Conservation (phyloP, 2,888 invertebrate genomes). For the Callosobruchus maculatus region DNA sequence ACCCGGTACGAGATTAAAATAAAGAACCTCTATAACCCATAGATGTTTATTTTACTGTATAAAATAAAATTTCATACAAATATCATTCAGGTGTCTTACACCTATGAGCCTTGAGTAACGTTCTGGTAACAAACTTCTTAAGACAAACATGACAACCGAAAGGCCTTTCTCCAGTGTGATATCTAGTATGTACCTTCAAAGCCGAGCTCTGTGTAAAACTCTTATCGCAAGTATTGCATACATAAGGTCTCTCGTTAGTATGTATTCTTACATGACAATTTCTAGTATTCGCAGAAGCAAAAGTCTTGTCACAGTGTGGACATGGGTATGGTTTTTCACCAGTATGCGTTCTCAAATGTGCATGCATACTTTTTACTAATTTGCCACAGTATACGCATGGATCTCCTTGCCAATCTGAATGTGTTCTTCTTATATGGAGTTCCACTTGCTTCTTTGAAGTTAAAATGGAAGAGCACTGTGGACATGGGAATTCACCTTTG, state of each 20-base stretch:
- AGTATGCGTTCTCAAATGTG: conserved; percentile 10
- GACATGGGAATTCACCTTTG: not conserved
- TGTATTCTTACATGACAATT: not conserved
- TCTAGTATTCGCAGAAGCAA: not conserved
- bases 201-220: conserved; percentile 16
- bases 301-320: not conserved
- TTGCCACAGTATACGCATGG: conserved; percentile 42
- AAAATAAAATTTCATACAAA: too few species aligned
- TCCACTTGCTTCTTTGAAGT: conserved; percentile 8
- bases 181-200: conserved; percentile 48
- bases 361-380: conserved; percentile 34
- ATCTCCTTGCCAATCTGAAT: conserved; percentile 6
- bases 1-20: too few species aligned
- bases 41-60: too few species aligned
- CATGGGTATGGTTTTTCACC: not conserved
- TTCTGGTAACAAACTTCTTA: conserved; percentile 54
- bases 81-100: conserved; percentile 7
- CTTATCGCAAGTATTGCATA: conserved; percentile 8
- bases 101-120: conserved; percentile 43
- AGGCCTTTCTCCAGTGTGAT: conserved; percentile 54
- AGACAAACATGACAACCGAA: conserved; percentile 43
- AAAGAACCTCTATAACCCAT: too few species aligned
- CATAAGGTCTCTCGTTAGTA: conserved; percentile 15
- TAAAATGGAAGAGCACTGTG: conserved; percentile 5
- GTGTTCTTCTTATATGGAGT: not conserved